Percentiles rank a stretch among this genome's conserved stretches.
These are phyloP conservation scores for Macroteleia sp. DNA, from an alignment of 2,888 invertebrate genomes.

Conservation along the genomic window DNA sequence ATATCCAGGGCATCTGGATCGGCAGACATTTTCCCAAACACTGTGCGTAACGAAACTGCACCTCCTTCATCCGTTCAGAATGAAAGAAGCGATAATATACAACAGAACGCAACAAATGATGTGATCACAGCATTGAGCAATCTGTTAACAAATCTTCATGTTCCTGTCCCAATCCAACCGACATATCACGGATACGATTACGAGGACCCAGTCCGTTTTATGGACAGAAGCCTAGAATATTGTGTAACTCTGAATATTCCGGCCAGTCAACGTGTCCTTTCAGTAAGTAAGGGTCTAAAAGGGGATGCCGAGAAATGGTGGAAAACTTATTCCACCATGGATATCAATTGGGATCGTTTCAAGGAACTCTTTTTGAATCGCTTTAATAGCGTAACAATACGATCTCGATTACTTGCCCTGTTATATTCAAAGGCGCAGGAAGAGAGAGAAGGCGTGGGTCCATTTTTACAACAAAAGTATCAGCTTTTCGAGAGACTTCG, in stretches of 20 bases:
- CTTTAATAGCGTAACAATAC: slow-evolving; percentile 5
- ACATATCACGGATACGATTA: slow-evolving; percentile 8
- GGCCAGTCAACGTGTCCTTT: background rate
- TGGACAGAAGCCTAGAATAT: background rate
- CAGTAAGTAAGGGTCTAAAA: background rate
- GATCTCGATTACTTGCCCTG: slow-evolving; percentile 9
- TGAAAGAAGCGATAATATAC: too few relatives aligned
- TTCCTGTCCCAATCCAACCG: too few relatives aligned
- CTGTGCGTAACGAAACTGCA: too few relatives aligned
- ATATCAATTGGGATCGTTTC: slow-evolving; percentile 27
- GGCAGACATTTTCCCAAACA: too few relatives aligned
- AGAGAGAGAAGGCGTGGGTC: slow-evolving; percentile 27
- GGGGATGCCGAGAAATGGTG: slow-evolving; percentile 28
- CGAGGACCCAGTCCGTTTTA: slow-evolving; percentile 1
- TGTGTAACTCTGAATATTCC: background rate
- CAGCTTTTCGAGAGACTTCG: slow-evolving; percentile 24
- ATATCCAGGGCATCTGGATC: too few relatives aligned
- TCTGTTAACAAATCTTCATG: too few relatives aligned
- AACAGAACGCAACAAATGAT: too few relatives aligned
- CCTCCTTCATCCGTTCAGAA: too few relatives aligned
- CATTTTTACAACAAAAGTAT: slow-evolving; percentile 33
- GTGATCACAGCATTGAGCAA: too few relatives aligned
- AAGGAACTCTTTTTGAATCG: slow-evolving; percentile 3
- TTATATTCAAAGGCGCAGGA: slow-evolving; percentile 19
- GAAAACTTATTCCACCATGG: background rate